Base-by-base conservation (phyloP, 2,797 vertebrate genomes). In the Heterohyrax brucei region DNA sequence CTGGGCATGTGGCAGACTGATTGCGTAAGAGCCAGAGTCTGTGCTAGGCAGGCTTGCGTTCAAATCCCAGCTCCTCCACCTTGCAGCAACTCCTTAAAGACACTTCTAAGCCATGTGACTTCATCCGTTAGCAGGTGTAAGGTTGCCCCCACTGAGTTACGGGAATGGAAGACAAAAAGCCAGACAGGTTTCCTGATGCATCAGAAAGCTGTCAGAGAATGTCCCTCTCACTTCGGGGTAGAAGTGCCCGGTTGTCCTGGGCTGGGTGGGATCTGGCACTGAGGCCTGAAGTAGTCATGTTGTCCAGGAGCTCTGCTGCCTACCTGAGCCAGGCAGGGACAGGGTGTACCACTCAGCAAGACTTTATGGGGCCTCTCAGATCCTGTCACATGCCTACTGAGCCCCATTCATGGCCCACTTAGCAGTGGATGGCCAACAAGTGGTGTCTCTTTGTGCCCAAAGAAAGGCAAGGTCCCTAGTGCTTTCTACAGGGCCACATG, bases 261-360 rank as follows among this genome's bases (percentile, higher is more conserved):
- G 19, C 28, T 33, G 77, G 5, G 21, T 8, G 12, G 18, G 19
- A 53, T 53, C 46, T 13, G 64, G 10, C 0, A 1, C 24, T 0
- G 2, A 80, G 68, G 28, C 10, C 33, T 6, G 9, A 28, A 10
- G 48, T 18, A 33, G 2, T 68, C 2, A 0, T 1, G 1, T 46
- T 2, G 30, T 39, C 14, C 44, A 33, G 48, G 48, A 56, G 28
- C 70, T 44, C 33, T 7, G 4, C 16, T 73, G 5, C 10, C 39
- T 7, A 9, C 13, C 83, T 0, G 3, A 86, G 19, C 59, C 2
- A 1, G 46, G 39, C 2, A 10, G 44, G 46, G 30, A 28, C 7
- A 0, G 44, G 22, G 6, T 26, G 12, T 14, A 0, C 16, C 3
- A 0, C 53, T 19, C 22, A 1, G 8, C 3, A n/a, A 5, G 44